Evolutionary conservation across 2,113 vertebrate genomes (phyloP).

Genomic region (Taxidea taxus): DNA sequence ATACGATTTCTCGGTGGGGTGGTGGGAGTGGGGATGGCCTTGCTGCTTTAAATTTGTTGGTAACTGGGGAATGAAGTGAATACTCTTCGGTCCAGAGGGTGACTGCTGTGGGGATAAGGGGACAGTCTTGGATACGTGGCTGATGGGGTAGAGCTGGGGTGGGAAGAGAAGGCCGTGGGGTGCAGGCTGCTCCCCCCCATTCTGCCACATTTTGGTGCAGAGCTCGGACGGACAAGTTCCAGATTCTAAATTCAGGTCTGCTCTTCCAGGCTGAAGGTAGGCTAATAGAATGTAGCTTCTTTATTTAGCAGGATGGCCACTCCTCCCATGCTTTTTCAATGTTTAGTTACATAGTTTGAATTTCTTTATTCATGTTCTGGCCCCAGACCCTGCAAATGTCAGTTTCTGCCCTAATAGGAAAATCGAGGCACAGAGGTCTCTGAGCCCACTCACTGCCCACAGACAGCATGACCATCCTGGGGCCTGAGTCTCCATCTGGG

Average conservation of each 20-base stretch:
- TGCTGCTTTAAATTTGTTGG: not conserved
- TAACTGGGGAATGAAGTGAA: not conserved
- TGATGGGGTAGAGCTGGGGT: not conserved
- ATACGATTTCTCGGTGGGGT: fast-evolving
- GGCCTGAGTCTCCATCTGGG: not conserved
- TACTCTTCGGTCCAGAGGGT: not conserved
- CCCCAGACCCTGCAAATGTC: not conserved
- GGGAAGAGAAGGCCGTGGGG: not conserved
- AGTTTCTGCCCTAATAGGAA: not conserved
- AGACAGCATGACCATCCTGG: not conserved
- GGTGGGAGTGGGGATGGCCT: too few species aligned
- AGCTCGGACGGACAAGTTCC: fast-evolving
- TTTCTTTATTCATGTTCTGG: not conserved
- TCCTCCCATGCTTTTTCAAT: not conserved
- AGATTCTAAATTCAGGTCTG: not conserved
- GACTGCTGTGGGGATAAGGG: not conserved
- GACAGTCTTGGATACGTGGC: fast-evolving
- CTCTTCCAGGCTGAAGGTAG: not conserved
- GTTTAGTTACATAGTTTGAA: not conserved
- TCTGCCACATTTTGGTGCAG: fast-evolving
- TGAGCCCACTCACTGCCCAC: fast-evolving
- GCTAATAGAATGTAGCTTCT: too few species aligned
- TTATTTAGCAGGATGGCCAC: not conserved
- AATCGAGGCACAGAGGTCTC: not conserved
- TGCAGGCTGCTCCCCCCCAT: not conserved